Evolutionary conservation across 2,113 vertebrate genomes (phyloP), one percentile per base, ranked within the genome.

Genomic region (Tachysurus fulvidraco): DNA sequence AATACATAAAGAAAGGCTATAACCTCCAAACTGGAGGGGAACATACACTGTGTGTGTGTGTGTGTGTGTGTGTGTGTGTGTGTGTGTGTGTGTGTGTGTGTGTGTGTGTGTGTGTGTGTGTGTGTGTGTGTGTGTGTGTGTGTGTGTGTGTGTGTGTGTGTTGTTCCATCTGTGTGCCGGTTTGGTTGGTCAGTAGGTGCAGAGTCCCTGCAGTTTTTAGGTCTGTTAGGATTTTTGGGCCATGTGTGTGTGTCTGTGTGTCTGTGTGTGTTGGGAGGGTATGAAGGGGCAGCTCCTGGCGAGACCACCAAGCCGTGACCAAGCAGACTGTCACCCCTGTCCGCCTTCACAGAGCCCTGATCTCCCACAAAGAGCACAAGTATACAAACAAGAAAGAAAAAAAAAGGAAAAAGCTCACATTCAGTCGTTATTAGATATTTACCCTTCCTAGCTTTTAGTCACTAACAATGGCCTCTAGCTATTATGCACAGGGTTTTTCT

Each of bases 291-390:
- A 76, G 76, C 41, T 92, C 90, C 88, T 90, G 88, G 84, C 88
- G 91, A 89, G 91, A 83, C 90, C 91, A 91, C 78, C 90, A 88
- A 93, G 73, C 91, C 91, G 87, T 94, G 93, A 93, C 93, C 89
- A 89, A 87, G 88, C 92, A 83, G 92, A 89, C 92, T 93, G 91
- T 89, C 88, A 83, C 83, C 73, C 89, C 93, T 90, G 91, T 88
- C 89, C 82, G 85, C 83, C 78, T 89, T 86, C 86, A 86, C 65
- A 91, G 69, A 92, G 89, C 89, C 90, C 73, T 92, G 88, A 91
- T 87, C 90, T 88, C 85, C 81, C 89, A 84, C 87, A 86, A 84
- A 88, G 28, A 3, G 86, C 90, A 89, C 84, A 81, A 78, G 83
- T 91, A 91, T 89, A 91, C 83, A 85, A 88, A 91, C 30, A 77